Base-by-base conservation (phyloP, 1,140 invertebrate genomes). In the Macrobrachium rosenbergii region DNA sequence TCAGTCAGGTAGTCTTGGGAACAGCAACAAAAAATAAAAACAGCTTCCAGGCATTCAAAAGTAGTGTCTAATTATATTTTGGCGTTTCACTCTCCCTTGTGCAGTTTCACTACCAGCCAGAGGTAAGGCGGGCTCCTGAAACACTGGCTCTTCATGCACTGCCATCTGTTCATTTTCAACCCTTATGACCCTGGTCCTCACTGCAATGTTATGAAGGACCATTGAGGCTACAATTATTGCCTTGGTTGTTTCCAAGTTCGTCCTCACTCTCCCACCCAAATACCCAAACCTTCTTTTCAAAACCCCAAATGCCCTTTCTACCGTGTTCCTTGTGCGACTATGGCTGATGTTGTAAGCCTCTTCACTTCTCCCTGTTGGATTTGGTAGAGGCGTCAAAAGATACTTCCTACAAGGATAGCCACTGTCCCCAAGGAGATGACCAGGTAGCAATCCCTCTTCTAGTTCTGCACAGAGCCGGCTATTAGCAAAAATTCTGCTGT, bases 191-290 rank as follows among this genome's bases (percentile, higher is more conserved):
- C 75, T 76, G 10, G 75, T 76, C n/a, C 2, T 60, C 2, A 80
- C 78, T 62, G 80, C 80, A 82, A 69, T 64, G 12, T 82, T 82
- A 45, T 82, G 80, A 12, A 82, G 21, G 10, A 82, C 80, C 45
- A 37, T 43, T n/a, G n/a, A n/a, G 17, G 80, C 80, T n/a, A 82
- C 63, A 69, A 82, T 82, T 37, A 82, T 67, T 14, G 17, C 28
- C 45, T 82, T 82, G 0, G 60, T 67, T 37, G 63, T 82, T 0
- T 82, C 63, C n/a, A 82, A 23, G n/a, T 64, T 37, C 43, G 80
- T 82, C 37, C 37, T 64, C 28, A 82, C 19, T 23, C 11, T 6
- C 7, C 43, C 17, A 12, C 62, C 23, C 23, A 67, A 28, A 10
- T 43, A 64, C 19, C 28, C 58, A 37, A 64, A 82, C 28, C 63